Evolutionary conservation across 2,113 vertebrate genomes (phyloP), one percentile per base, ranked within the genome.

Genomic region (Sceloporus undulatus): DNA sequence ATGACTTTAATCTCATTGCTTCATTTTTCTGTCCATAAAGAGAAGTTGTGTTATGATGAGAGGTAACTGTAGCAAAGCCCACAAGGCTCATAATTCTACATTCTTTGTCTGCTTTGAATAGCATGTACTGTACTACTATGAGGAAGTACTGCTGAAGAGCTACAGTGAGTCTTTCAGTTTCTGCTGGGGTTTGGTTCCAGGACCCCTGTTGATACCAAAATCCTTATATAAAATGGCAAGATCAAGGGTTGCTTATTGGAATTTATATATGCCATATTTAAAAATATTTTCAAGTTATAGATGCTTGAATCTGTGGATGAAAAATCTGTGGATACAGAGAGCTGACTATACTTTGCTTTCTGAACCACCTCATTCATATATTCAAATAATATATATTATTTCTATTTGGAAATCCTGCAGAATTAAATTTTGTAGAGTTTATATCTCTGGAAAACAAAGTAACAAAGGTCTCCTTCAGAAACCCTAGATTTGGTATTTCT

Each of bases 351-450:
- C 56, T 77, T 83, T 71, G 74, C 21, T 86, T 86, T 59, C 75
- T 82, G 52, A 71, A 19, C 2, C 52, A 34, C 34, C 6, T n/a
- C n/a, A 42, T 86, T 42, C 54, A 65, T 73, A 66, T 82, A 82
- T 82, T 70, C 34, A 34, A 34, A 34, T 34, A 34, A 34, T 66
- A 65, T 73, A 66, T 82, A 82, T 82, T 70, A 66, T 68, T 27
- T 42, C 71, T 62, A 71, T 23, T 48, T 5, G 68, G 38, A 82
- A 82, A 77, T 86, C 71, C 40, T 85, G 87, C 59, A 62, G 87
- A 88, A 79, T 71, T 59, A 42, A 56, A 71, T 79, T 73, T 73
- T 78, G 13, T 65, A 78, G 88, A 87, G 70, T 48, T 38, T 14
- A 75, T 74, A 66, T 23, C 27, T 88, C 27, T 81, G 83, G 11